A percentile compares a stretch with the other conserved stretches of the same genome.
Evolutionary conservation across 92 coral and sea anemone species (phyloP).

Genomic region (Anthopleura xanthogrammica): DNA sequence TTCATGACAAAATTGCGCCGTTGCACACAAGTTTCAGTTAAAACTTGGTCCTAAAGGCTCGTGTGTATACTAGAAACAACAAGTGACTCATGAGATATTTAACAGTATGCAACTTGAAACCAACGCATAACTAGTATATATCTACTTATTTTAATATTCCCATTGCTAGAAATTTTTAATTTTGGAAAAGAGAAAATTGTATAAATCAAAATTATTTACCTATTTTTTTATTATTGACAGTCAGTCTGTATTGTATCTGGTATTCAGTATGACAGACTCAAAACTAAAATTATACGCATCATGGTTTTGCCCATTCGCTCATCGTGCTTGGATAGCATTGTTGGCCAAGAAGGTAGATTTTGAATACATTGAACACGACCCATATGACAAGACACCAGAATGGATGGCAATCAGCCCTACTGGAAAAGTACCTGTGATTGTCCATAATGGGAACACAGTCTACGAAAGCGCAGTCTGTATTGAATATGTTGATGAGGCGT

Average conservation of each 20-base stretch:
- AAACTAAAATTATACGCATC: slow-evolving; percentile 55
- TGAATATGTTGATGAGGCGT: slow-evolving; percentile 71
- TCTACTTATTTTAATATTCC: no score
- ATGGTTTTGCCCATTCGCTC: slow-evolving; percentile 83
- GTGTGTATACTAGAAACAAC: no score
- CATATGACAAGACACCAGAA: slow-evolving; percentile 75
- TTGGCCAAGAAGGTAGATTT: slow-evolving; percentile 64
- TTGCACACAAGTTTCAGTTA: no score
- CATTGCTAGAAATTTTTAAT: no score
- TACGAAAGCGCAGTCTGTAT: slow-evolving; percentile 77
- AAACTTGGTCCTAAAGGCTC: no score
- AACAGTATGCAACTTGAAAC: no score
- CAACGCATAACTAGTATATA: no score
- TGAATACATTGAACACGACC: slow-evolving; percentile 69
- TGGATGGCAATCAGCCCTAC: slow-evolving; percentile 73
- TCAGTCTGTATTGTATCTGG: not conserved
- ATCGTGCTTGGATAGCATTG: slow-evolving; percentile 76
- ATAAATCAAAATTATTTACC: no score
- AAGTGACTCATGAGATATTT: no score
- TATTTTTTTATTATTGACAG: not conserved
- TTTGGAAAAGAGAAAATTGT: no score
- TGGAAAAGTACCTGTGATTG: slow-evolving; percentile 60
- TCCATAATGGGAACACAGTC: slow-evolving; percentile 49
- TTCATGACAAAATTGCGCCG: no score
- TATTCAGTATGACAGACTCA: not conserved